Conservation (phyloP, 1,140 invertebrate species). For the Holcopasites calliopsidis region DNA sequence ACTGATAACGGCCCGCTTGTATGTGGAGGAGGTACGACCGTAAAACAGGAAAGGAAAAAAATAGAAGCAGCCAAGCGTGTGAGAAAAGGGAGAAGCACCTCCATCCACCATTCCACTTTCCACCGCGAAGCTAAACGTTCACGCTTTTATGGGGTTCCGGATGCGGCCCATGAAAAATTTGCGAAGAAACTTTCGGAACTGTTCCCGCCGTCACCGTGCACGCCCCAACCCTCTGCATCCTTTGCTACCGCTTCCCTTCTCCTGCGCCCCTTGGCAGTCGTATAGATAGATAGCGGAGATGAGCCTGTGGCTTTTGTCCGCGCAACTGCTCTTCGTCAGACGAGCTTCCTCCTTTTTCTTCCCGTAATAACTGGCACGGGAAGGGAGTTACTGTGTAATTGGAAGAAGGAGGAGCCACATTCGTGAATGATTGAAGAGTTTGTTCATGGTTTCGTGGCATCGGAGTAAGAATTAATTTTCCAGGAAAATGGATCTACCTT, state of each 20-base stretch:
- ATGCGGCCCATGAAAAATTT: slow-evolving; percentile 50
- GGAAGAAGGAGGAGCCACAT: too few relatives aligned
- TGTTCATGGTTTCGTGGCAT: too few relatives aligned
- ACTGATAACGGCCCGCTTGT: slow-evolving; percentile 27
- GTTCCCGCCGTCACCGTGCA: not conserved
- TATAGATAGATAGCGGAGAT: not conserved
- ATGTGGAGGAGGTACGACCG: slow-evolving; percentile 10
- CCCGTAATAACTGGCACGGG: not conserved
- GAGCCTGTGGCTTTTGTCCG: slow-evolving; percentile 2
- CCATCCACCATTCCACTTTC: not conserved
- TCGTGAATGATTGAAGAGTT: too few relatives aligned
- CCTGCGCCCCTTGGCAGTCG: not conserved
- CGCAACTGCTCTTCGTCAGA: slow-evolving; percentile 8
- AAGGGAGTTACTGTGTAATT: not conserved
- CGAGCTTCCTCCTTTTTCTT: not conserved
- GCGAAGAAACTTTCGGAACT: slow-evolving; percentile 46
- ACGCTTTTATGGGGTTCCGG: slow-evolving; percentile 33
- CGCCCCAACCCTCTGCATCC: not conserved
- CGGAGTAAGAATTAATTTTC: too few relatives aligned
- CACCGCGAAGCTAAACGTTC: slow-evolving; percentile 21
- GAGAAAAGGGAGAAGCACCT: not conserved
- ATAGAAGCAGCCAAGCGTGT: not conserved
- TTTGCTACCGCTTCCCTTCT: not conserved
- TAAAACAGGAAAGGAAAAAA: slow-evolving; percentile 19
- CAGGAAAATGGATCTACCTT: too few relatives aligned